Base-by-base conservation (phyloP, 2,888 invertebrate genomes). In the Xestia sexstrigata region DNA sequence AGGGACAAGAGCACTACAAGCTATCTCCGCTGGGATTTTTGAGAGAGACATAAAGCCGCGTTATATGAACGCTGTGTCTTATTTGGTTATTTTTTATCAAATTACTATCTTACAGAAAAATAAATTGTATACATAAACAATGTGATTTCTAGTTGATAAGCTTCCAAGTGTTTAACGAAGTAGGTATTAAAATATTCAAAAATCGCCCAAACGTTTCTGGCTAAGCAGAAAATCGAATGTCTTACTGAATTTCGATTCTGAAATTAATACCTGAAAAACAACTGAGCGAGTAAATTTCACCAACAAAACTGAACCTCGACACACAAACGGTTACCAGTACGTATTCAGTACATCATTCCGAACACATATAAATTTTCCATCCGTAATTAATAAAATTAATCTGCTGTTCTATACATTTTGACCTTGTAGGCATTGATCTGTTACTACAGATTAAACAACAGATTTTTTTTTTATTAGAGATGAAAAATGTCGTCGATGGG, bases 1-100 rank as follows among this genome's bases (percentile, higher is more conserved):
- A 67, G 55, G 68, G 45, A 60, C 39, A 55, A 78, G 85, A 45
- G 60, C 62, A 81, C 83, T 83, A 70, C 63, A 70, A 84, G 52
- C 65, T 60, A 58, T 71, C 69, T 75, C 78, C 70, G 0, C 47
- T 70, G 78, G 60, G 83, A 78, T 70, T 82, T 84, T 82, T 73
- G 72, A 68, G 60, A 13, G 26, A 66, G n/a, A 62, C 45, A 66
- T 78, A 78, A 68, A 70, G 73, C 15, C 0, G 26, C 5, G 63
- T 49, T 23, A 68, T 65, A 15, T 63, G 55, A 30, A 1, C 1
- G 15, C 6, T 23, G 62, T 49, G 6, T 4, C 30, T 8, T 7
- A 26, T 26, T 58, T 58, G 58, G 15, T 30, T 60, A 17, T 60
- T 60, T 60, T 58, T 30, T 58, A 60, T 17, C 17, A 30, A 58